Percentiles rank a stretch among this genome's conserved stretches.
phyloP scores from a whole-genome alignment of 2,797 vertebrate species.

The Anas bahamensis region DNA sequence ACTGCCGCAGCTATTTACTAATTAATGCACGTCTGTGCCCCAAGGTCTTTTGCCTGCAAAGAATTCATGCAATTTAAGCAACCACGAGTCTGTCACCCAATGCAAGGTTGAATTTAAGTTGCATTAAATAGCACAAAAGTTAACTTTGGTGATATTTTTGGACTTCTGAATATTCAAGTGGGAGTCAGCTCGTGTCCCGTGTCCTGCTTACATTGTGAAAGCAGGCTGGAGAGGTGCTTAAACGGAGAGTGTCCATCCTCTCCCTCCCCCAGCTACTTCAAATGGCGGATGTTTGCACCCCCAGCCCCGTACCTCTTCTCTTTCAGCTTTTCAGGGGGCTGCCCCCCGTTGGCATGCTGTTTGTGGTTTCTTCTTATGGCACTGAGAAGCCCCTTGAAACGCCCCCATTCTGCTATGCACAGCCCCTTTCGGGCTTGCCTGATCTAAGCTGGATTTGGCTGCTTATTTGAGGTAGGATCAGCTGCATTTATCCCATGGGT shows the following conservation, averaged over 20 bases:
- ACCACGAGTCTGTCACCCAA: background rate
- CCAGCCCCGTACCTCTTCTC: background rate
- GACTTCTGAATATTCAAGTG: background rate
- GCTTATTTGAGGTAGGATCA: background rate
- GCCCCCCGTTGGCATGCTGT: background rate
- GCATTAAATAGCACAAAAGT: background rate
- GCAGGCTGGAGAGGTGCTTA: background rate
- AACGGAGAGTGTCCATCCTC: background rate
- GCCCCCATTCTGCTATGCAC: background rate
- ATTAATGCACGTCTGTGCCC: background rate
- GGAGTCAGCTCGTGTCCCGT: background rate
- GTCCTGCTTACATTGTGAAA: background rate
- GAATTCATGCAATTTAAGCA: background rate
- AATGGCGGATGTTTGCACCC: background rate
- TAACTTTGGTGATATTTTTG: background rate
- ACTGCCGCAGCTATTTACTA: background rate
- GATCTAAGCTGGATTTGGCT: background rate
- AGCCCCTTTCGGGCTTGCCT: background rate
- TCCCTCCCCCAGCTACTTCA: background rate
- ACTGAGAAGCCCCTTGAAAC: background rate
- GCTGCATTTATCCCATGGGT: background rate
- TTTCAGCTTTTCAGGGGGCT: background rate
- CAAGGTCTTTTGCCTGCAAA: background rate
- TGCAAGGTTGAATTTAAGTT: background rate
- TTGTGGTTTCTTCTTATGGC: background rate